phyloP scores from a whole-genome alignment of 2,797 vertebrate genomes.

The Ctenochaetus hawaiiensis region DNA sequence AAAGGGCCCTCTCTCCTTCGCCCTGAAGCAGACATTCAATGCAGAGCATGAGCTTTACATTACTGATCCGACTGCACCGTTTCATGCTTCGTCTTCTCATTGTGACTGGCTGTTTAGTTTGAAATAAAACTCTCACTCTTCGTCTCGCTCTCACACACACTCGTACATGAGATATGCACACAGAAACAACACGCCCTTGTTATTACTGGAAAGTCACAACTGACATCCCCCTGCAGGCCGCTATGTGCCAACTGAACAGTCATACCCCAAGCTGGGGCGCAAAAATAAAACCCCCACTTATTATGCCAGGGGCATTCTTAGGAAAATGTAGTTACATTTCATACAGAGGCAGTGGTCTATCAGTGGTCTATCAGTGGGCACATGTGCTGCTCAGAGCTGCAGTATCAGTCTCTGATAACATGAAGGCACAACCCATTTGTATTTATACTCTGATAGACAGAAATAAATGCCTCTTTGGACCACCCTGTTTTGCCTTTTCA shows the following conservation, averaged over 20 bases:
- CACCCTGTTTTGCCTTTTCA: constrained; percentile 10
- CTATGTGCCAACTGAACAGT: constrained; percentile 65
- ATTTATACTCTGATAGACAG: constrained; percentile 57
- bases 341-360: background rate
- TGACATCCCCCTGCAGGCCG: constrained; percentile 70
- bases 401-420: constrained; percentile 47
- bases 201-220: constrained; percentile 82
- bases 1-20: constrained; percentile 40
- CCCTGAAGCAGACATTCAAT: constrained; percentile 27
- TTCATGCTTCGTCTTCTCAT: constrained; percentile 47
- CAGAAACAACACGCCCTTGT: constrained; percentile 80
- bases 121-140: constrained; percentile 60
- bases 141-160: constrained; percentile 36
- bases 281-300: constrained; percentile 55
- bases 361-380: constrained; percentile 47
- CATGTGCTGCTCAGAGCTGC: constrained; percentile 42
- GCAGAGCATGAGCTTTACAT: constrained; percentile 62
- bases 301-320: constrained; percentile 38
- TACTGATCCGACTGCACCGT: constrained; percentile 39
- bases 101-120: constrained; percentile 58
- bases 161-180: constrained; percentile 60
- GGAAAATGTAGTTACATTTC: constrained; percentile 45
- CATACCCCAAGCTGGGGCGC: constrained; percentile 56
- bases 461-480: constrained; percentile 53
- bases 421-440: constrained; percentile 33